Base-by-base conservation (phyloP, 2,888 invertebrate species). In the Melitaea athalia region DNA sequence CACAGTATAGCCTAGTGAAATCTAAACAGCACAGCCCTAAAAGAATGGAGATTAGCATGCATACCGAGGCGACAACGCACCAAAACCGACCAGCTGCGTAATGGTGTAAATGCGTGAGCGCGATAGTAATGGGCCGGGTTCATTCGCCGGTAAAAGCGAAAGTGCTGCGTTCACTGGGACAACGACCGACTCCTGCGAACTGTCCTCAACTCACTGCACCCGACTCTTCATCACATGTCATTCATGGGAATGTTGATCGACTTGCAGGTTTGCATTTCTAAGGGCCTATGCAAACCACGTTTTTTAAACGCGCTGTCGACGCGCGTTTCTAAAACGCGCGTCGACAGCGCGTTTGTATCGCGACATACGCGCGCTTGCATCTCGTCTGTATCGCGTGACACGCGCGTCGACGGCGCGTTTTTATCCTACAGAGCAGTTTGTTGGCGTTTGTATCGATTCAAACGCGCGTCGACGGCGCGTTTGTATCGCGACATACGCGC, bases 61-160 rank as follows among this genome's bases (percentile, higher is more conserved):
- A 86, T 84, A 77, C 82, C 87, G 79, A 75, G 73, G 80, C 84
- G 77, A 81, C 85, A 82, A 83, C 85, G 85, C 81, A 86, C 87
- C 91, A 87, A 91, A 92, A 87, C 81, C 81, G 79, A 76, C 62
- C 76, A 81, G 81, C 79, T 76, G 77, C 77, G 79, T 82, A 86
- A 87, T 91, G 91, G 89, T 91, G 90, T 89, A 91, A 92, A 88
- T 81, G 88, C 81, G 88, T 89, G 90, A 88, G 85, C 81, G 85
- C 79, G 85, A 85, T 90, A 89, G 87, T 86, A 91, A 92, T 91
- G 87, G 85, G 76, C 85, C 84, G 89, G 91, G 92, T 92, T 92
- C 92, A 88, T 89, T 92, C 89, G 89, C 92, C 92, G 87, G 87
- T 85, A 87, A 92, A 90, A 92, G 90, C 91, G 92, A 92, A 92